phyloP scores from a whole-genome alignment of 1,140 invertebrate species.

The Adoxophyes honmai region DNA sequence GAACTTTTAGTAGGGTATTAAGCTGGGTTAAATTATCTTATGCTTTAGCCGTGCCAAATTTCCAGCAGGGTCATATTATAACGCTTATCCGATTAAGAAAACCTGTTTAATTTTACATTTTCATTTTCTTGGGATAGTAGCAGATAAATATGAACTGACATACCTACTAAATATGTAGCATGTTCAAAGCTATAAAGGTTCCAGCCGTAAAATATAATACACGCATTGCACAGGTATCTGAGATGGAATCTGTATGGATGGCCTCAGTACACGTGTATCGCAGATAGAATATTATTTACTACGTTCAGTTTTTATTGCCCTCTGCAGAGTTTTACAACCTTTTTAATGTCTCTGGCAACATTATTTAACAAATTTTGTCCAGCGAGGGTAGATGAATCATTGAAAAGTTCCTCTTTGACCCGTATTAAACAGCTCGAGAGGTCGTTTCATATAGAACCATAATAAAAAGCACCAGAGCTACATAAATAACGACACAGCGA shows the following conservation, averaged over 20 bases:
- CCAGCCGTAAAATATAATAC: not conserved
- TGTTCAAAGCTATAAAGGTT: too few species aligned
- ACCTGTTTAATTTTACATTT: not conserved
- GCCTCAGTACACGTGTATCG: not conserved
- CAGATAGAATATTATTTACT: not conserved
- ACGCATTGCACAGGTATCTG: not conserved
- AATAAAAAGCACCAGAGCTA: slow-evolving; percentile 25
- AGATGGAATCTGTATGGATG: not conserved
- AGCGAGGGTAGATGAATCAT: slow-evolving; percentile 10
- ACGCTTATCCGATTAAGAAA: not conserved
- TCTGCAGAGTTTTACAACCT: slow-evolving; percentile 34
- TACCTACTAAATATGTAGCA: too few species aligned
- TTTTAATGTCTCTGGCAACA: slow-evolving; percentile 38
- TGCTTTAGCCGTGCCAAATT: not conserved
- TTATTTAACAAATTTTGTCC: slow-evolving; percentile 30
- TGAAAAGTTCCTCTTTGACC: slow-evolving; percentile 5
- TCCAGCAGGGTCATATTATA: not conserved
- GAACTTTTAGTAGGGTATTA: not conserved
- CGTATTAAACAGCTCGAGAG: slow-evolving; percentile 3
- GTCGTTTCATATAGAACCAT: slow-evolving; percentile 17
- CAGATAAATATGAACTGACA: not conserved
- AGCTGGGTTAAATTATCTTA: not conserved
- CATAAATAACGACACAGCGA: slow-evolving; percentile 28
- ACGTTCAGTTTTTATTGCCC: slow-evolving; percentile 33
- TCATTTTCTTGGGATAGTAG: not conserved